Percentiles rank a stretch among this genome's conserved stretches.
Conservation (phyloP, 2,797 vertebrate species). For the Acanthis flammea region DNA sequence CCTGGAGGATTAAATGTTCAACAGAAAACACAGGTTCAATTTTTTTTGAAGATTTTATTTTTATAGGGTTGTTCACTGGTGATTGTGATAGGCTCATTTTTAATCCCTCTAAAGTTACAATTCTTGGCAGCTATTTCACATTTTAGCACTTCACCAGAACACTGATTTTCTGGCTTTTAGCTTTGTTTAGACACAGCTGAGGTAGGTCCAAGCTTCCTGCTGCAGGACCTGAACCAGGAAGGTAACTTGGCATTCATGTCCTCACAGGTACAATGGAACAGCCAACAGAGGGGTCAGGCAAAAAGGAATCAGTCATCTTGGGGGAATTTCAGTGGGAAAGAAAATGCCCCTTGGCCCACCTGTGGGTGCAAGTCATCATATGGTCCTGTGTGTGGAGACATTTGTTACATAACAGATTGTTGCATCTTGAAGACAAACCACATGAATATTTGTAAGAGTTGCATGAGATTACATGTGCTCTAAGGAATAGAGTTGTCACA, state of each 20-base stretch:
- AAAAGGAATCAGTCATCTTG: background rate
- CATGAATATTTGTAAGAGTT: background rate
- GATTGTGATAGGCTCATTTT: background rate
- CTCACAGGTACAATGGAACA: background rate
- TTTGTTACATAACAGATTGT: background rate
- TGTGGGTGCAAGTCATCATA: background rate
- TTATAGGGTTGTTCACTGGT: background rate
- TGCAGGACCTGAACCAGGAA: background rate
- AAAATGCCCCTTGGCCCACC: background rate
- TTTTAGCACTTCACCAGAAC: background rate
- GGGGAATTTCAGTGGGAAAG: background rate
- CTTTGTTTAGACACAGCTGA: background rate
- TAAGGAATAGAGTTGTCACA: background rate
- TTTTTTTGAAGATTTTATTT: background rate
- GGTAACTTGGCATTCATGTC: background rate
- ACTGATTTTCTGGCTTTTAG: background rate
- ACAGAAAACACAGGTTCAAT: background rate
- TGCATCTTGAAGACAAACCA: background rate
- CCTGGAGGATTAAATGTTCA: background rate
- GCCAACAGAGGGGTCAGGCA: background rate
- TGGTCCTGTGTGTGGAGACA: accelerated
- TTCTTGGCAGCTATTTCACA: background rate
- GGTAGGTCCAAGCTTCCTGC: background rate
- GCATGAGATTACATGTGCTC: background rate
- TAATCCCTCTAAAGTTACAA: background rate